Base-by-base conservation (phyloP, 2,888 invertebrate genomes). In the Parnassius orleans region DNA sequence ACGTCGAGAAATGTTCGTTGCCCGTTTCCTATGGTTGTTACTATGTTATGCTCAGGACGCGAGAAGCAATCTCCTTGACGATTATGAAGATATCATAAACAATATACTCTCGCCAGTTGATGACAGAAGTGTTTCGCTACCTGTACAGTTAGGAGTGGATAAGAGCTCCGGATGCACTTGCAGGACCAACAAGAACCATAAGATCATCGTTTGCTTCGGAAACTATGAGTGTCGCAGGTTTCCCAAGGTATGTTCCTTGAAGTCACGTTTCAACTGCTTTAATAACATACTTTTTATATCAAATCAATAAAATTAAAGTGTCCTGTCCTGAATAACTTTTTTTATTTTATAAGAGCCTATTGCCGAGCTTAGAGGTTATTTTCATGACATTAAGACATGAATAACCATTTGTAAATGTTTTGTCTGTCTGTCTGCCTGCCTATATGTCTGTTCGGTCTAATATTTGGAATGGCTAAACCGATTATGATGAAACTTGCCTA, bases 151-250 rank as follows among this genome's bases (percentile, higher is more conserved):
- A 1, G 87, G 84, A 1, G 77, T 76, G 47, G 91, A 92, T 65
- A 68, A 66, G 43, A 63, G 56, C 9, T 90, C 91, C 2, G 93
- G 93, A 0, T 94, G 93, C 73, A 73, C 82, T 12, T 93, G 93
- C 72, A 80, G 93, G 33, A 87, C 90, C 51, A 84, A 80, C 41
- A 69, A 65, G 9, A 74, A 79, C 15, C 70, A 72, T 0, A 77
- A 71, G 19, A 79, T 85, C 12, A 79, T 90, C 2, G 88, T 93
- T 0, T 93, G 93, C 71, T 93, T 92, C 62, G 93, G 93, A 9
- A 88, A 91, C 61, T 90, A 88, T 48, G 84, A 81, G 33, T 94
- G 93, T 72, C 79, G 67, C 64, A 78, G 67, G 15, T 92, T 93
- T 71, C 93, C 93, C 0, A 84, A 84, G 80, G 90, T 90, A 61